These are phyloP conservation scores for Toxotes lorentzi DNA, from an alignment of 2,797 vertebrate species.

Conservation along the genomic window DNA sequence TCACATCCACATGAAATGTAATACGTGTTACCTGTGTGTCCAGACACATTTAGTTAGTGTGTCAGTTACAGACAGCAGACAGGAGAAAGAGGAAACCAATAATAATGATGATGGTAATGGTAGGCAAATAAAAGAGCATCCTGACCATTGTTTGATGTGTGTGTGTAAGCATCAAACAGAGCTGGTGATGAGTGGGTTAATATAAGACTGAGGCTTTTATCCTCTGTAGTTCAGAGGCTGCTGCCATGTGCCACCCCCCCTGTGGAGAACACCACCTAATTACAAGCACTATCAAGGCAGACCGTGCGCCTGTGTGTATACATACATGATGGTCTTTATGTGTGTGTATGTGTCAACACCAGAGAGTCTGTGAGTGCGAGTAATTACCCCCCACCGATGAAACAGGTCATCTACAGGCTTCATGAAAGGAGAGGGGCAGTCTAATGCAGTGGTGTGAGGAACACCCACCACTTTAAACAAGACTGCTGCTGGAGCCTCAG, in stretches of 20 bases:
- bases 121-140: conserved; percentile 57
- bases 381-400: conserved; percentile 75
- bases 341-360: conserved; percentile 41
- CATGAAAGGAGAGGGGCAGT: conserved; percentile 63
- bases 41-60: conserved; percentile 18
- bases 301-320: conserved; percentile 28
- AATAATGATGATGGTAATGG: conserved; percentile 42
- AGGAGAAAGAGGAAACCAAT: conserved; percentile 37
- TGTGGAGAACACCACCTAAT: conserved; percentile 69
- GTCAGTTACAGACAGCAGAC: conserved; percentile 31
- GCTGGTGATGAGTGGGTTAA: conserved; percentile 74
- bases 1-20: not conserved
- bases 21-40: not conserved
- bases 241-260: conserved; percentile 37
- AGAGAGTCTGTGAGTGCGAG: conserved; percentile 39
- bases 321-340: conserved; percentile 37
- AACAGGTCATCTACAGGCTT: conserved; percentile 66
- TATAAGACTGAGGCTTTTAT: conserved; percentile 64
- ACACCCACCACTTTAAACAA: conserved; percentile 70
- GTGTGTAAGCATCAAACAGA: conserved; percentile 64
- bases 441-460: conserved; percentile 63
- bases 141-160: conserved; percentile 53
- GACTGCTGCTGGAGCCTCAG: conserved; percentile 20
- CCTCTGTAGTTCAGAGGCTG: conserved; percentile 50
- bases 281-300: conserved; percentile 67